Base-by-base conservation (phyloP, 1,140 invertebrate genomes). In the Cyclina sinensis region DNA sequence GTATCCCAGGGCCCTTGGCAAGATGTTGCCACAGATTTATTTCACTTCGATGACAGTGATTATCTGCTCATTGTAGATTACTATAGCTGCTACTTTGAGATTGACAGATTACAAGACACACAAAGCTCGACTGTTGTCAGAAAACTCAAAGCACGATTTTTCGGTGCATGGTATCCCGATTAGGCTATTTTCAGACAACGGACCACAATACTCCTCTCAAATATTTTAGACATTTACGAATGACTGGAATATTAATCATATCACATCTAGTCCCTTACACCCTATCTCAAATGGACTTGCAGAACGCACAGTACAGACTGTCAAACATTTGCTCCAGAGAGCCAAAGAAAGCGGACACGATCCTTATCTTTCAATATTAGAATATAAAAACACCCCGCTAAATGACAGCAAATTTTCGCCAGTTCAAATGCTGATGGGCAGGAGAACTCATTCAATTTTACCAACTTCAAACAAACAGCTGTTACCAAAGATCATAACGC, bases 31-130 rank as follows among this genome's bases (percentile, higher is more conserved):
- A 79, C 88, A n/a, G 84, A 91, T 70, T 43, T 92, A 12, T 91
- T 91, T 51, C 7, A 30, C 18, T 87, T 65, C 32, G 73, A 87
- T 27, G 68, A 48, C 16, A 39, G 81, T 27, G 65, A 89, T 21
- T 88, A 59, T 59, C 24, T 59, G 21, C 16, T 59, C 4, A 46
- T 79, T 21, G 74, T 76, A 43, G 88, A 92, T 51, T 87, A 88
- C 37, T 92, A 90, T 43, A 84, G 70, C 37, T 2, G 74, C 7
- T 91, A 76, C 32, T 90, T 91, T 81, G 90, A 91, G 68, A 74
- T 92, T 48, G 76, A 79, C 30, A 51, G 76, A 32, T 59, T 91
- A 12, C 16, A 2, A 4, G 74, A 39, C 27, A 46, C 43, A 89
- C 90, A 9, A 16, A 46, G 43, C 16, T 46, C 43, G 43, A 46